A percentile compares a stretch with the other conserved stretches of the same genome.
Conservation (phyloP, 2,797 vertebrate species). For the Gastrophryne carolinensis region DNA sequence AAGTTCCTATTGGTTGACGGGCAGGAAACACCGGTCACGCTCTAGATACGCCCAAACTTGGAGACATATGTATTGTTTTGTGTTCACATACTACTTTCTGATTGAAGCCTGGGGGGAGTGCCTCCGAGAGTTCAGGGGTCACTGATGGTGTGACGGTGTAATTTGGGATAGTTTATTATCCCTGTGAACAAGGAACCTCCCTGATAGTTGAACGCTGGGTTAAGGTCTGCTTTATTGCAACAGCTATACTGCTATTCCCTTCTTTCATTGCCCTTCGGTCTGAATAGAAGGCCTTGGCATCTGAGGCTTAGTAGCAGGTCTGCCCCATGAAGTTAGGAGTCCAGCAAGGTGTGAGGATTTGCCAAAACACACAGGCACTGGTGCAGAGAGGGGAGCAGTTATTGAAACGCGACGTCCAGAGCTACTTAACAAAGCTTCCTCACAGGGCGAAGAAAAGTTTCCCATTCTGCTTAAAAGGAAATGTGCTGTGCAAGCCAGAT, state of each 20-base stretch:
- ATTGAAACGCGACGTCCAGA: neutral
- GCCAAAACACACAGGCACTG: conserved; percentile 34
- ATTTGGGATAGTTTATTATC: no score
- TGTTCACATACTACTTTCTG: no score
- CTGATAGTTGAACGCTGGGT: no score
- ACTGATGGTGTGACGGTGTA: no score
- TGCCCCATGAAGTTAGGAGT: neutral
- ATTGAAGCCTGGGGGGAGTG: no score
- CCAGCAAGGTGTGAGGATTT: neutral
- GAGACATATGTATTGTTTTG: no score
- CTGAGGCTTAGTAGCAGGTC: neutral
- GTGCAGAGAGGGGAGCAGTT: neutral
- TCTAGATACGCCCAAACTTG: no score
- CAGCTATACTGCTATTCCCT: neutral
- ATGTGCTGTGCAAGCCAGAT: neutral
- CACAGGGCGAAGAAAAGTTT: neutral
- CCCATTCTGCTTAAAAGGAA: neutral
- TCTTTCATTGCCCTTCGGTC: neutral
- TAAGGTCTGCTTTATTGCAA: neutral
- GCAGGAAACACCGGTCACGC: no score
- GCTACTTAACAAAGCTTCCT: neutral
- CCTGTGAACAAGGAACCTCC: no score
- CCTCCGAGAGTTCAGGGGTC: no score
- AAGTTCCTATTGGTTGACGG: no score
- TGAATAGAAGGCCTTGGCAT: neutral